A percentile compares a stretch with the other conserved stretches of the same genome.
Evolutionary conservation across 2,797 vertebrate species (phyloP).

Genomic region (Pseudotriccus pelzelni): DNA sequence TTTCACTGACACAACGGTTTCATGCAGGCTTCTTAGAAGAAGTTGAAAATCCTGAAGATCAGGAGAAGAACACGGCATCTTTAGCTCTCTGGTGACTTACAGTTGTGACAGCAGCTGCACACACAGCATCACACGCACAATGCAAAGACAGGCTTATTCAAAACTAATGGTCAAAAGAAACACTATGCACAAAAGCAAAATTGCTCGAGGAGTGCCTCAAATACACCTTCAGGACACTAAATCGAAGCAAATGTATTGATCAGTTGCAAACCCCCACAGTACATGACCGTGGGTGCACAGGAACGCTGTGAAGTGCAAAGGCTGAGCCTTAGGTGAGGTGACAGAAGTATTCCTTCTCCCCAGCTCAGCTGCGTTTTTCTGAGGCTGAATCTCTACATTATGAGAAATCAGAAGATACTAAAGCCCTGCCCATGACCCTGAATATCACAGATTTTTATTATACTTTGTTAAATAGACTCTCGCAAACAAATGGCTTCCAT

Average conservation of each 20-base stretch:
- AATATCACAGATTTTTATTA: not conserved
- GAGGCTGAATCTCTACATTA: not conserved
- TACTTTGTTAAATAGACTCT: not conserved
- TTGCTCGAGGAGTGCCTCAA: not conserved
- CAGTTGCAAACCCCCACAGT: not conserved
- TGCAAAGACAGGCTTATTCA: not conserved
- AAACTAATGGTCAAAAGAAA: not conserved
- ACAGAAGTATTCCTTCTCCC: not conserved
- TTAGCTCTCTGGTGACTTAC: not conserved
- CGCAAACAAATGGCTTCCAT: not conserved
- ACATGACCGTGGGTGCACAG: rapidly evolving
- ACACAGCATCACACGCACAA: rapidly evolving
- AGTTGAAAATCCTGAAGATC: not conserved
- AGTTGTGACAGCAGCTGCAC: not conserved
- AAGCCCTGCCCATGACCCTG: not conserved
- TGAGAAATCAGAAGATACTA: not conserved
- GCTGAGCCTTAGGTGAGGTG: not conserved
- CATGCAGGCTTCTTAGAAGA: too few species aligned
- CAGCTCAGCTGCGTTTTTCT: not conserved
- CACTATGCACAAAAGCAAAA: rapidly evolving
- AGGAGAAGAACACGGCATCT: not conserved
- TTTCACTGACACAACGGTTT: not conserved
- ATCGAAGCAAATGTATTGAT: not conserved
- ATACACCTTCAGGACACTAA: not conserved
- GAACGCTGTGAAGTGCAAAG: not conserved